Base-by-base conservation (phyloP, 1,140 invertebrate species). In the Drosophila teissieri region DNA sequence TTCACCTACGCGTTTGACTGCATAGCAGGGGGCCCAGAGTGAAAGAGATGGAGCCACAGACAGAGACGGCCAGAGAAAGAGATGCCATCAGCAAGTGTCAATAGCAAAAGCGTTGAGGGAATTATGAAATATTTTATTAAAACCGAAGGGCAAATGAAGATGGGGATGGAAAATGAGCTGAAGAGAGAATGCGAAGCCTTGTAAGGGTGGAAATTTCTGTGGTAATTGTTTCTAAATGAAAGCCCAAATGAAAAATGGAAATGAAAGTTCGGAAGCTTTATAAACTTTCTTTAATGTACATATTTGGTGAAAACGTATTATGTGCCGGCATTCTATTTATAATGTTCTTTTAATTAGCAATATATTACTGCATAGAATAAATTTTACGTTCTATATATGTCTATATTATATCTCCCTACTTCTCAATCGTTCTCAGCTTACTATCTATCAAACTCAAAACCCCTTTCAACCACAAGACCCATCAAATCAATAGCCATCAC, bases 71-170 rank as follows among this genome's bases (percentile, higher is more conserved):
- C 34, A 36, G 46, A 42, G 53, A 68, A 34, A 31, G 65, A 81
- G 80, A 75, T 84, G 76, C 70, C 76, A 77, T 88, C 80, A 80
- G 83, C 69, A 83, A 83, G 83, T 88, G 84, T 89, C 83, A 88
- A 88, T 88, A 83, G 84, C 83, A 88, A 89, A 84, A 83, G 58
- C 75, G 84, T 19, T 56, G 84, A 70, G 77, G 83, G 83, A 86
- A 83, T 86, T 88, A 86, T 86, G 83, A 86, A 86, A 86, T 86
- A 88, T 86, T 86, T 86, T 86, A 86, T 86, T 86, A 86, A 86
- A 86, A 86, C 70, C 78, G 83, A 86, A 70, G 76, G 79, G 57
- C 67, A 79, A 82, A 68, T 67, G 64, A 53, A 61, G 61, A 22
- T 22, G 17, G 36, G 48, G 37, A 24, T 22, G 60, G 40, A 54